Conservation (phyloP, 2,113 vertebrate species). For the Psilopogon haemacephalus region DNA sequence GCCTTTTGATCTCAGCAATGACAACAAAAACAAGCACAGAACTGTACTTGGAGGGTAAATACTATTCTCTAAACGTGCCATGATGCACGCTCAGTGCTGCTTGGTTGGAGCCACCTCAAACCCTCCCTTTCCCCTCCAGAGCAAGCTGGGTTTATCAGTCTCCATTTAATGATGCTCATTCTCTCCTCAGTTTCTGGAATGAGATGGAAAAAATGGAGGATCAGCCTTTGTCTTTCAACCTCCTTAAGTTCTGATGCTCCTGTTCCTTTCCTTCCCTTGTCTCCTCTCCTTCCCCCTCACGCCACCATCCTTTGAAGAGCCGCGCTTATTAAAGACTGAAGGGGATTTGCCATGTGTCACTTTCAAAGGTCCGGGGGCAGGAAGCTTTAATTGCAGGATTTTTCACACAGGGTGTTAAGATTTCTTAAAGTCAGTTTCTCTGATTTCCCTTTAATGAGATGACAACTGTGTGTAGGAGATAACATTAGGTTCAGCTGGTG, state of each 20-base stretch:
- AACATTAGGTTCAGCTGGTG: conserved; percentile 78
- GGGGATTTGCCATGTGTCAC: conserved; percentile 71
- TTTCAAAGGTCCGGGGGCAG: conserved; percentile 66
- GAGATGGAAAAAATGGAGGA: background rate
- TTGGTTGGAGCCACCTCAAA: background rate
- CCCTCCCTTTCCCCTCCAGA: background rate
- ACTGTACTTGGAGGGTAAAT: too few species aligned
- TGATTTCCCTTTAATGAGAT: conserved; percentile 93
- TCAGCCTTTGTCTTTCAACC: background rate
- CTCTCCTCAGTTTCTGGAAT: background rate
- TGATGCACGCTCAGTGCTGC: background rate
- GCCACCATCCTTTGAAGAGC: conserved; percentile 38
- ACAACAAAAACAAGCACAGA: background rate
- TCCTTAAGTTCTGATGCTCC: background rate
- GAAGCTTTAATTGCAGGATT: conserved; percentile 81
- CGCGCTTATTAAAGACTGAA: conserved; percentile 4
- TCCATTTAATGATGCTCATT: background rate
- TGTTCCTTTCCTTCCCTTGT: background rate
- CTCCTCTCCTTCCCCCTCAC: background rate
- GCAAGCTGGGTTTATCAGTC: background rate
- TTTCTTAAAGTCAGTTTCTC: conserved; percentile 90
- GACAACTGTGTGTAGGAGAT: conserved; percentile 84
- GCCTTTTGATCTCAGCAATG: background rate
- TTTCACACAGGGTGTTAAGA: conserved; percentile 82
- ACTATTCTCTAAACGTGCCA: background rate